phyloP scores from a whole-genome alignment of 2,797 vertebrate species.

The Microctenopoma steveboyesi region DNA sequence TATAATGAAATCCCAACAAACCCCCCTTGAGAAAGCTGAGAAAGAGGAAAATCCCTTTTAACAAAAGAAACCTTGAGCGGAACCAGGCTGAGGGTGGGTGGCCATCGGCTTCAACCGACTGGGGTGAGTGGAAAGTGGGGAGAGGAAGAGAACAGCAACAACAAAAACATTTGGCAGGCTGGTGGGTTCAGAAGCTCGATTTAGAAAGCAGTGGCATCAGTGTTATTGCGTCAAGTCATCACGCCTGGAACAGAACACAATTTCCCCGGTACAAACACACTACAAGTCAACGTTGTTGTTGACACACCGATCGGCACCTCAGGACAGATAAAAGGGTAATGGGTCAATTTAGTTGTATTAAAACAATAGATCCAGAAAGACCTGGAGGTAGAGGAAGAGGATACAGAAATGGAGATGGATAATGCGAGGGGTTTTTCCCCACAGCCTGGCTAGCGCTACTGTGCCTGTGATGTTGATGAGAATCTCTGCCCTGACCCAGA shows the following conservation, averaged over 20 bases:
- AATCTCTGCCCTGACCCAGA: not conserved
- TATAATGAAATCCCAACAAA: too few relatives aligned
- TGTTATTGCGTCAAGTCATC: constrained; percentile 4
- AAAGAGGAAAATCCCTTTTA: too few relatives aligned
- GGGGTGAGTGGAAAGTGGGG: too few relatives aligned
- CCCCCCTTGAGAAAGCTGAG: too few relatives aligned
- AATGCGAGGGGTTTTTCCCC: not conserved
- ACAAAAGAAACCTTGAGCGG: too few relatives aligned
- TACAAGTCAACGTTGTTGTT: constrained; percentile 1
- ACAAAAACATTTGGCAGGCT: too few relatives aligned
- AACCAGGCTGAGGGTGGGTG: too few relatives aligned
- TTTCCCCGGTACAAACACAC: constrained; percentile 6
- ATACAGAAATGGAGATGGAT: not conserved
- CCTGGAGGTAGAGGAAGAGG: not conserved
- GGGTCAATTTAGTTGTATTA: constrained; percentile 1
- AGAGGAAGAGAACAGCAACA: too few relatives aligned
- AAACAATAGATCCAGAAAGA: constrained; percentile 4
- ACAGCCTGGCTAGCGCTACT: not conserved
- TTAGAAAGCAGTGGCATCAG: not conserved
- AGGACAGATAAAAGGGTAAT: constrained; percentile 3
- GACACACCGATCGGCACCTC: not conserved
- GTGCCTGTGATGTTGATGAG: not conserved
- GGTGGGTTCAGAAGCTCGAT: too few relatives aligned
- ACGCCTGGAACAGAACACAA: constrained; percentile 13
- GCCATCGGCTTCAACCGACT: too few relatives aligned